phyloP scores from a whole-genome alignment of 2,797 vertebrate genomes.

The Anguilla obscura region DNA sequence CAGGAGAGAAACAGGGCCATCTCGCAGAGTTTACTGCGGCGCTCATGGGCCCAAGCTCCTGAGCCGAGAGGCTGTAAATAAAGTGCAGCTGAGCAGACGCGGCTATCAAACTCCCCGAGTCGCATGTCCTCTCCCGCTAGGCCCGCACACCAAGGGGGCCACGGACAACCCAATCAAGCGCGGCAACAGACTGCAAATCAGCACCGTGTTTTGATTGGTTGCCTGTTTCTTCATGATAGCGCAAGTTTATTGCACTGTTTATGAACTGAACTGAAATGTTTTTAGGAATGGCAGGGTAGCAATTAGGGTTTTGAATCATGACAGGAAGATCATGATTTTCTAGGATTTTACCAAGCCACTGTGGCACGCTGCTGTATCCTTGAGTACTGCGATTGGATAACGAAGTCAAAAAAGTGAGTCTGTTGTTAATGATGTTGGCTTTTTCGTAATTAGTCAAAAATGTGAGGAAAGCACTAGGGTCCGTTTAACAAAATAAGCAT shows the following conservation, averaged over 20 bases:
- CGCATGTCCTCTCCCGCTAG: not conserved
- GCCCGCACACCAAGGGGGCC: not conserved
- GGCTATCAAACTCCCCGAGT: not conserved
- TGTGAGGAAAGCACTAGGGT: not conserved
- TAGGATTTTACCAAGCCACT: not conserved
- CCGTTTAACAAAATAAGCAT: not conserved
- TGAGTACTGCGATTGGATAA: not conserved
- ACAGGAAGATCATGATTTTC: not conserved
- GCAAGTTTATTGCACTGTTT: not conserved
- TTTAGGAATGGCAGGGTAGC: not conserved
- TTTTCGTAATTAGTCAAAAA: not conserved
- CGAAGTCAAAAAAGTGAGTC: not conserved
- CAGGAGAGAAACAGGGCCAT: constrained; percentile 7
- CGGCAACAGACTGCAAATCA: not conserved
- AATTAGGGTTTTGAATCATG: not conserved
- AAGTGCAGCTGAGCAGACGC: not conserved
- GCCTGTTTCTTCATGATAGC: not conserved
- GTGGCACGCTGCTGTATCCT: not conserved
- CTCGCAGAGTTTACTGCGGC: not conserved
- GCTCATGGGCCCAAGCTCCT: not conserved
- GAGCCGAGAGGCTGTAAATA: constrained; percentile 18
- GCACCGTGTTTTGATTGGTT: not conserved
- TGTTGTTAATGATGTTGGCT: not conserved
- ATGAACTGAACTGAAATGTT: not conserved
- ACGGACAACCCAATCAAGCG: not conserved